A percentile compares a stretch with the other conserved stretches of the same genome.
Conservation (phyloP, 2,888 invertebrate genomes). For the Morpho helenor region DNA sequence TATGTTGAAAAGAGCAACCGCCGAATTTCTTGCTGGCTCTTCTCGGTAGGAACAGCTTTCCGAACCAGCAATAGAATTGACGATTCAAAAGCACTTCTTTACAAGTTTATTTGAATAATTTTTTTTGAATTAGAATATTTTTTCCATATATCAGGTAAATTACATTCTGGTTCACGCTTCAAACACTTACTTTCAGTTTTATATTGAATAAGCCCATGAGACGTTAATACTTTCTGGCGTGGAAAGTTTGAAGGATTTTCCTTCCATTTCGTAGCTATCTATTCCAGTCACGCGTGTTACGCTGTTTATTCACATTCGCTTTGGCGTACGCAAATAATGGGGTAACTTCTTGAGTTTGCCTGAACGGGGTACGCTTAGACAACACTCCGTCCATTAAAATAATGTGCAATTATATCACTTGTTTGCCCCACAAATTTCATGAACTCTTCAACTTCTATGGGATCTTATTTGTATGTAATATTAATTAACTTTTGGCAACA, state of each 20-base stretch:
- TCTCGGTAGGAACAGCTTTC: too few relatives aligned
- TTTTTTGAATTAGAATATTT: too few relatives aligned
- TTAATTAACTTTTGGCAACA: slow-evolving; percentile 3
- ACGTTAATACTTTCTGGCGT: slow-evolving; percentile 34
- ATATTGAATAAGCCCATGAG: slow-evolving; percentile 13
- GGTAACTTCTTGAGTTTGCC: slow-evolving; percentile 50
- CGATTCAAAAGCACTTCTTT: too few relatives aligned
- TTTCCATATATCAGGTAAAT: too few relatives aligned
- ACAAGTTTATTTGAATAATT: too few relatives aligned
- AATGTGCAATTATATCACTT: slow-evolving; percentile 19
- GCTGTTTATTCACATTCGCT: slow-evolving; percentile 67
- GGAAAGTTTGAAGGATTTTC: slow-evolving; percentile 45
- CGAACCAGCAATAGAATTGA: too few relatives aligned
- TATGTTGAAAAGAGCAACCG: too few relatives aligned
- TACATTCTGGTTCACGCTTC: background rate
- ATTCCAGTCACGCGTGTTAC: slow-evolving; percentile 64
- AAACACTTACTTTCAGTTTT: slow-evolving; percentile 9
- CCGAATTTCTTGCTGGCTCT: too few relatives aligned
- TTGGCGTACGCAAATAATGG: slow-evolving; percentile 62
- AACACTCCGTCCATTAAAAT: slow-evolving; percentile 17
- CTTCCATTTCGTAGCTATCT: slow-evolving; percentile 47
- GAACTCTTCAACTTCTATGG: slow-evolving; percentile 10
- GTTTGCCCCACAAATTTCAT: slow-evolving; percentile 16
- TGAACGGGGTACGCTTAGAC: slow-evolving; percentile 21
- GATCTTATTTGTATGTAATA: slow-evolving; percentile 2